A percentile compares a stretch with the other conserved stretches of the same genome.
phyloP scores from a whole-genome alignment of 2,888 invertebrate genomes.

The Rhagonycha fulva region DNA sequence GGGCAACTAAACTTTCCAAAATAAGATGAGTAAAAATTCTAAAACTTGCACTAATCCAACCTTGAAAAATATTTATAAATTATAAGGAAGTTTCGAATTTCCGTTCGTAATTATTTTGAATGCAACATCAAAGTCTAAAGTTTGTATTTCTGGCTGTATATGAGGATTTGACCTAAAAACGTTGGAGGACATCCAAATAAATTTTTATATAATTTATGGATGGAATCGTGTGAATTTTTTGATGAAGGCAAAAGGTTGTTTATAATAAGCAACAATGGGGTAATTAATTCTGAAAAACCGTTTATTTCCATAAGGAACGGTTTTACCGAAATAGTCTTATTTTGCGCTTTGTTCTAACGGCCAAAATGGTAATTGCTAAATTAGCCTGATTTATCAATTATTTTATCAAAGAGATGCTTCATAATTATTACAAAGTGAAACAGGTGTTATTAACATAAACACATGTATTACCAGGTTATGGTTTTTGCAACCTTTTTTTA shows the following conservation, averaged over 20 bases:
- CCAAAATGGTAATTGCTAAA: neutral
- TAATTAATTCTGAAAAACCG: neutral
- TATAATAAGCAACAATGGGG: neutral
- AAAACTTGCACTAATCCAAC: neutral
- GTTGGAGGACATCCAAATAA: neutral
- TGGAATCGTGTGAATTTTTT: neutral
- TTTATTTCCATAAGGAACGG: neutral
- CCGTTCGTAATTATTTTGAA: neutral
- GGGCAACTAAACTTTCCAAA: no score
- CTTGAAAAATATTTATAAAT: neutral
- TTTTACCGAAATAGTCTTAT: neutral
- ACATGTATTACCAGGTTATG: neutral
- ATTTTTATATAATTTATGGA: neutral
- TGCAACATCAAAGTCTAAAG: neutral
- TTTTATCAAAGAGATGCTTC: constrained; percentile 1
- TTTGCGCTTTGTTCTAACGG: neutral
- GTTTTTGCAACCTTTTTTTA: neutral
- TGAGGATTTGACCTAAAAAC: neutral
- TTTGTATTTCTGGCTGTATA: neutral
- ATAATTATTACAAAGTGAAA: constrained; percentile 17
- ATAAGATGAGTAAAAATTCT: no score
- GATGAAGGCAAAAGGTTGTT: neutral
- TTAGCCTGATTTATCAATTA: constrained; percentile 7
- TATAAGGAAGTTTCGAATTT: neutral
- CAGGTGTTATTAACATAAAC: constrained; percentile 11